Evolutionary conservation across 2,888 invertebrate genomes (phyloP).

Genomic region (Dryococelus australis): DNA sequence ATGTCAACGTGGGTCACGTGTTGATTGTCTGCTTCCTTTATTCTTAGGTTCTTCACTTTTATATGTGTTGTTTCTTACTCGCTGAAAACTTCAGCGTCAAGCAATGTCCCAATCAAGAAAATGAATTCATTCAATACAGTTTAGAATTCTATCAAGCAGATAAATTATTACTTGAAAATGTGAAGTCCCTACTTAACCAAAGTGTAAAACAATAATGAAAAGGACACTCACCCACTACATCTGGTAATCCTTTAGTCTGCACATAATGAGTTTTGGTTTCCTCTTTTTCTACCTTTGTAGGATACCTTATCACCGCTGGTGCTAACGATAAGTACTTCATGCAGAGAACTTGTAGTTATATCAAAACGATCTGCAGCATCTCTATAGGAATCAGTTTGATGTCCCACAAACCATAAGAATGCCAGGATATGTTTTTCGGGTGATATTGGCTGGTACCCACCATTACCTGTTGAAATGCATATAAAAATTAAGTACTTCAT

Average conservation of each 20-base stretch:
- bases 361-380: slow-evolving; percentile 35
- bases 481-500: no score
- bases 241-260: slow-evolving; percentile 32
- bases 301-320: slow-evolving; percentile 25
- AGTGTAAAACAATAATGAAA: not conserved
- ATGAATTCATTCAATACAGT: no score
- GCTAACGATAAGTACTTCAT: slow-evolving; percentile 27
- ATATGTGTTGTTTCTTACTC: no score
- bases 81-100: no score
- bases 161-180: no score
- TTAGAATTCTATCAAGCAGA: no score
- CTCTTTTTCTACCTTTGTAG: slow-evolving; percentile 11
- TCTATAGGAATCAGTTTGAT: slow-evolving; percentile 32
- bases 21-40: no score
- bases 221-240: slow-evolving; percentile 28
- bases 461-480: not conserved
- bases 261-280: slow-evolving; percentile 4
- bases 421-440: slow-evolving; percentile 32
- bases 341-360: slow-evolving; percentile 24
- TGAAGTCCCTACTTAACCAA: no score
- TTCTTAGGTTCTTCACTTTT: no score
- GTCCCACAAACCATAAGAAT: slow-evolving; percentile 37
- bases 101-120: no score
- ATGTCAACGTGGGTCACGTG: no score
- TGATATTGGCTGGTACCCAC: not conserved